These are phyloP conservation scores for Asteroscopus sphinx DNA, from an alignment of 2,888 invertebrate species.

Conservation along the genomic window DNA sequence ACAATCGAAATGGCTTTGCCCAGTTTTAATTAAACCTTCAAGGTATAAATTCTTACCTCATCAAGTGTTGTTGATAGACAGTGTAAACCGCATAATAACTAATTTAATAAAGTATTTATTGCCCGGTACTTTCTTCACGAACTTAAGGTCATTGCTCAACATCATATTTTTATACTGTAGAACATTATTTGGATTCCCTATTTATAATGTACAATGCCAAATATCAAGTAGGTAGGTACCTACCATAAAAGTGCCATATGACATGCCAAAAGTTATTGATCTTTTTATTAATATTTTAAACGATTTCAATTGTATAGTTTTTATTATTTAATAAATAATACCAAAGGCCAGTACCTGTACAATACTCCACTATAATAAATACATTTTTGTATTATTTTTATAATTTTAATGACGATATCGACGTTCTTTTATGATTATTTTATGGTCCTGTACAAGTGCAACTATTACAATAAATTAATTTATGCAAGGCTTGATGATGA, in stretches of 20 bases:
- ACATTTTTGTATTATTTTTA: constrained; percentile 70
- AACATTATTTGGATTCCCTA: constrained; percentile 68
- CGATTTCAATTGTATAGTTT: constrained; percentile 50
- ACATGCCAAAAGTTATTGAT: constrained; percentile 64
- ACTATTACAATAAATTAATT: constrained; percentile 32
- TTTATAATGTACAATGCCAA: constrained; percentile 74
- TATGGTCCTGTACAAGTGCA: constrained; percentile 22
- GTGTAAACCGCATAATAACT: constrained; percentile 57
- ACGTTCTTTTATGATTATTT: constrained; percentile 25
- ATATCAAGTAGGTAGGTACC: too few relatives aligned
- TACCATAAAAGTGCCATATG: constrained; percentile 72
- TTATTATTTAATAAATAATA: constrained; percentile 64
- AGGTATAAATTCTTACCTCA: constrained; percentile 40
- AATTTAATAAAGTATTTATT: constrained; percentile 78
- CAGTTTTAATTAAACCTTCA: constrained; percentile 12
- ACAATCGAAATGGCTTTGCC: constrained; percentile 30
- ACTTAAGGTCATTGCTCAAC: constrained; percentile 83
- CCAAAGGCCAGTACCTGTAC: constrained; percentile 86
- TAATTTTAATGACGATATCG: constrained; percentile 46
- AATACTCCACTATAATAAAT: constrained; percentile 77
- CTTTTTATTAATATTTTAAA: constrained; percentile 50
- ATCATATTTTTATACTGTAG: constrained; percentile 75
- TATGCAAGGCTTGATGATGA: constrained; percentile 30
- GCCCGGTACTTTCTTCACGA: constrained; percentile 83
- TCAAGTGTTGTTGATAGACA: constrained; percentile 50